phyloP scores from a whole-genome alignment of 2,888 invertebrate species.

The Tigriopus californicus region DNA sequence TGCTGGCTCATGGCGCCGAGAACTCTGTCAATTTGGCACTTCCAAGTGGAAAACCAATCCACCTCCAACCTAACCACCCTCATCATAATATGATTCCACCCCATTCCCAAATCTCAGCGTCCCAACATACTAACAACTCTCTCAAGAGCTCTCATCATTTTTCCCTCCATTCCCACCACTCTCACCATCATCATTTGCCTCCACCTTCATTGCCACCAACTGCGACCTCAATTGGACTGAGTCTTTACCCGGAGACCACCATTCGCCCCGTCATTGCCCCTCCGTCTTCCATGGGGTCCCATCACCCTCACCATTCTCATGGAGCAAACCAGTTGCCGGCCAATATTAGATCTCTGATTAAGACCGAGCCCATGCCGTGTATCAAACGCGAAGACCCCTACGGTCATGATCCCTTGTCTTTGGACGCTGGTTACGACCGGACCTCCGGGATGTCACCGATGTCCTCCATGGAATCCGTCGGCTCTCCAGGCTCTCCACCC shows the following conservation, averaged over 20 bases:
- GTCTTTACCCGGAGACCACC: conserved; percentile 12
- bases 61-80: background rate
- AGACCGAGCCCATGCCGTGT: conserved; percentile 1
- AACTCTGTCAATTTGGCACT: no score
- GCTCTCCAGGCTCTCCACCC: background rate
- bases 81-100: background rate
- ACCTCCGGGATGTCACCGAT: background rate
- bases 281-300: background rate
- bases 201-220: background rate
- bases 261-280: conserved; percentile 1
- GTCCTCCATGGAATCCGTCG: background rate
- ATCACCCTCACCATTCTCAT: background rate
- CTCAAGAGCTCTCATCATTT: background rate
- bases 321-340: background rate
- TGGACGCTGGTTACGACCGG: background rate
- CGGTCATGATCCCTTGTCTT: background rate
- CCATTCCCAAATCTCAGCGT: background rate
- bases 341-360: background rate
- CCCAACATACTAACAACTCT: background rate
- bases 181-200: background rate
- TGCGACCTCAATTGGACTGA: background rate
- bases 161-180: background rate
- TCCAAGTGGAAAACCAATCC: background rate
- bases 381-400: conserved; percentile 6
- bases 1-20: no score